Evolutionary conservation across 2,113 vertebrate species (phyloP), one percentile per base, ranked within the genome.

Genomic region (Phalacrocorax brasilianus): DNA sequence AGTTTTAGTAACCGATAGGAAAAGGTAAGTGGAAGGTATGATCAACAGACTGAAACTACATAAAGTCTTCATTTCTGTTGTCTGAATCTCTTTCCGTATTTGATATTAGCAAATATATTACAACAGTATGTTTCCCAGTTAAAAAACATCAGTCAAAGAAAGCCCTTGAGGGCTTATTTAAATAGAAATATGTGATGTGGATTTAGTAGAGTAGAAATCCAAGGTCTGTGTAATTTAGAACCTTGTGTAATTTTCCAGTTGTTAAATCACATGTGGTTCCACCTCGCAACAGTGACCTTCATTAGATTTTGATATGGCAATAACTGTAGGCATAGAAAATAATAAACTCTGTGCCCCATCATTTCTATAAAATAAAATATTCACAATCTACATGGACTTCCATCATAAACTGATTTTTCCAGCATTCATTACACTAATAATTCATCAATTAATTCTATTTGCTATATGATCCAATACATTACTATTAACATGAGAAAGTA

Each of bases 161-260:
- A 92, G 49, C 49, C 49, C 83, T 95, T 81, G 65, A 83, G 19
- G 52, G 24, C 26, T 93, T 96, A 89, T 89, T 89, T 93, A 89
- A 91, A 89, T 53, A 92, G 52, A 93, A 91, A 84, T 81, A 71
- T 40, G 61, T 38, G 38, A 68, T 68, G 62, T 94, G 61, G 73
- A 81, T 94, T 93, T 78, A 94, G 81, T 14, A 47, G 32, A 85
- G 47, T 33, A 75, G 74, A 78, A 91, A 90, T 77, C 40, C 91
- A 96, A 94, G 94, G 71, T 90, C 77, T 95, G 82, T 96, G 85
- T 96, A 79, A 93, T 85, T 93, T 96, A 88, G 85, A 88, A 68
- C 33, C 52, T 85, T 91, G 90, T 94, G 71, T 93, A 94, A 90
- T 90, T 96, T 95, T 96, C 93, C 52, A 49, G 55, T 68, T 85